Base-by-base conservation (phyloP, 2,113 vertebrate genomes). In the Alces alces region DNA sequence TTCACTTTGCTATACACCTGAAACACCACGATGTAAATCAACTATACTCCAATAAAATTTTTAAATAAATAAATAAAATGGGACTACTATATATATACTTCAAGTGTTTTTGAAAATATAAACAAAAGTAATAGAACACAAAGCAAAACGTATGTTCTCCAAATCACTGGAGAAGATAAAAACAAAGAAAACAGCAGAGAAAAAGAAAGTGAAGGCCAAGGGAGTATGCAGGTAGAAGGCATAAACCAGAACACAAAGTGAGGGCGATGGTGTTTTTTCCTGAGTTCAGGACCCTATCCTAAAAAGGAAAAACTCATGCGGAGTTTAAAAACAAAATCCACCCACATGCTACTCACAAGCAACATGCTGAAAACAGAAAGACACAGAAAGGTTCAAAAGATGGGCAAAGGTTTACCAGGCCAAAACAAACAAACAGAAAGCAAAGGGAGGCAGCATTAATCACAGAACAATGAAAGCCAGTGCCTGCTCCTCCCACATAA, bases 311-410 rank as follows among this genome's bases (percentile, higher is more conserved):
- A 43, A 27, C 28, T 64, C 54, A 47, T 1, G 6, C 2, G 45
- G n/a, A 55, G 12, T 61, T 55, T 92, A 64, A 36, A 85, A 93
- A 66, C n/a, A 76, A 89, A 84, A 60, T 30, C 47, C 21, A 55
- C 17, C 19, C 9, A 15, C 1, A 10, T 19, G 25, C 25, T 82
- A 45, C 4, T 64, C 15, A 27, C 23, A 54, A 61, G 60, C 45
- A 73, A 64, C 27, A 33, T 2, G 6, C 47, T 92, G 33, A 85
- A 89, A 83, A 86, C 87, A 54, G 66, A 92, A n/a, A 9, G 28
- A 60, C 70, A 78, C 36, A n/a, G 66, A 66, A 83, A 70, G 45
- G 7, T 82, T 30, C 28, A 94, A 89, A 96, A 88, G n/a, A 64
- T 7, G 47, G 66, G 14, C 39, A 39, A 57, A 91, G 80, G 23